These are phyloP conservation scores for Tenodera sinensis DNA, from an alignment of 2,888 invertebrate species.

Conservation along the genomic window DNA sequence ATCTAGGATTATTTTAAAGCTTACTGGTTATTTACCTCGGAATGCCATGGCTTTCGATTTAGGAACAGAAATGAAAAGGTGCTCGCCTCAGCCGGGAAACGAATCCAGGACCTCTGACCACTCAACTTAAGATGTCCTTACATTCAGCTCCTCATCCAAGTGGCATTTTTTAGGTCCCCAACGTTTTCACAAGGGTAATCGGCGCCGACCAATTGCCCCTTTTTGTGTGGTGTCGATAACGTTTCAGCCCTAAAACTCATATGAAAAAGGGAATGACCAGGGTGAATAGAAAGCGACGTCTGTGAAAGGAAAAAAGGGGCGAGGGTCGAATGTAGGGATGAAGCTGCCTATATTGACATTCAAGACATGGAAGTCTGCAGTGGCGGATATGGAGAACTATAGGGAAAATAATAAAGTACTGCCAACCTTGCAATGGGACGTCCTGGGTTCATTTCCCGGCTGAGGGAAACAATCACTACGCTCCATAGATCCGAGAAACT, in stretches of 20 bases:
- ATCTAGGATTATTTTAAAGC: too few relatives aligned
- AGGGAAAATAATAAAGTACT: too few relatives aligned
- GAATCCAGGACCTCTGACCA: too few relatives aligned
- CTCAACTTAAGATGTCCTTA: background rate
- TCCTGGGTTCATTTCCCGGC: too few relatives aligned
- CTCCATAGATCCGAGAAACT: too few relatives aligned
- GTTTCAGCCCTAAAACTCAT: slow-evolving; percentile 2
- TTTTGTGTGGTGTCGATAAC: slow-evolving; percentile 15
- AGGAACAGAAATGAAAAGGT: too few relatives aligned
- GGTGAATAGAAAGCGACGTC: slow-evolving; percentile 49
- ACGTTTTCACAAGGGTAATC: background rate
- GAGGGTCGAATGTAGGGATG: slow-evolving; percentile 40
- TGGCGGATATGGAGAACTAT: background rate
- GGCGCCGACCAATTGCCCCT: slow-evolving; percentile 23
- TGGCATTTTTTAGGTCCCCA: background rate
- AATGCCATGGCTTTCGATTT: too few relatives aligned
- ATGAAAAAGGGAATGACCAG: slow-evolving; percentile 36
- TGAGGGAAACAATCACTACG: too few relatives aligned
- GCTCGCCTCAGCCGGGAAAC: too few relatives aligned
- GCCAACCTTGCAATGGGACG: too few relatives aligned
- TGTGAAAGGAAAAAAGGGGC: slow-evolving; percentile 44
- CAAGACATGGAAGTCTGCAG: slow-evolving; percentile 14
- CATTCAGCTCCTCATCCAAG: background rate
- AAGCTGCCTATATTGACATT: slow-evolving; percentile 22
- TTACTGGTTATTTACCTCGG: too few relatives aligned